These are phyloP conservation scores for Muschampia staudingeri DNA, from an alignment of 2,888 invertebrate species.

Conservation along the genomic window DNA sequence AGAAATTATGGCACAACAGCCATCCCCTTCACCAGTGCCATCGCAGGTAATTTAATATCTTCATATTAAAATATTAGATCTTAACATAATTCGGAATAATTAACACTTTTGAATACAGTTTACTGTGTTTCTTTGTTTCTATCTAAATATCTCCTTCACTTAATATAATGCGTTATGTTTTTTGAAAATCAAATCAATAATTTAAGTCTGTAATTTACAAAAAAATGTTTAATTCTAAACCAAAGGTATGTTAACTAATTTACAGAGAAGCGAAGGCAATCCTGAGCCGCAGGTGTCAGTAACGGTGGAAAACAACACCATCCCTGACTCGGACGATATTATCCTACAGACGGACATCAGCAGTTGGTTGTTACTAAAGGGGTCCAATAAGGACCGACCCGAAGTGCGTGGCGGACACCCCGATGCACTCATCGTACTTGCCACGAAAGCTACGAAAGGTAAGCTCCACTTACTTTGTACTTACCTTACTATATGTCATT, in stretches of 20 bases:
- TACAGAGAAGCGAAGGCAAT: constrained; percentile 82
- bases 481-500: not conserved
- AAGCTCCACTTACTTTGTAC: constrained; percentile 69
- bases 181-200: not conserved
- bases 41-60: constrained; percentile 78
- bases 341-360: constrained; percentile 96
- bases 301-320: constrained; percentile 62
- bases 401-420: constrained; percentile 98
- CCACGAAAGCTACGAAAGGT: constrained; percentile 98
- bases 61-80: too few relatives aligned
- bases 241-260: not conserved
- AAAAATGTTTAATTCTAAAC: not conserved
- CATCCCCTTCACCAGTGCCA: constrained; percentile 85
- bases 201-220: not conserved
- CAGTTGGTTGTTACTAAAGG: constrained; percentile 95
- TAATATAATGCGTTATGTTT: too few relatives aligned
- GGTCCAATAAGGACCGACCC: constrained; percentile 96
- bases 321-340: constrained; percentile 89
- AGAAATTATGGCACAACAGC: constrained; percentile 80
- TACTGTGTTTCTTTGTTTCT: not conserved
- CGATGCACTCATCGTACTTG: constrained; percentile 98
- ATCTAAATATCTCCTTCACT: not conserved
- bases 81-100: too few relatives aligned
- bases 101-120: too few relatives aligned
- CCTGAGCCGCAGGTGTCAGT: constrained; percentile 74